phyloP scores from a whole-genome alignment of 2,888 invertebrate species.

The Oscheius sp. region DNA sequence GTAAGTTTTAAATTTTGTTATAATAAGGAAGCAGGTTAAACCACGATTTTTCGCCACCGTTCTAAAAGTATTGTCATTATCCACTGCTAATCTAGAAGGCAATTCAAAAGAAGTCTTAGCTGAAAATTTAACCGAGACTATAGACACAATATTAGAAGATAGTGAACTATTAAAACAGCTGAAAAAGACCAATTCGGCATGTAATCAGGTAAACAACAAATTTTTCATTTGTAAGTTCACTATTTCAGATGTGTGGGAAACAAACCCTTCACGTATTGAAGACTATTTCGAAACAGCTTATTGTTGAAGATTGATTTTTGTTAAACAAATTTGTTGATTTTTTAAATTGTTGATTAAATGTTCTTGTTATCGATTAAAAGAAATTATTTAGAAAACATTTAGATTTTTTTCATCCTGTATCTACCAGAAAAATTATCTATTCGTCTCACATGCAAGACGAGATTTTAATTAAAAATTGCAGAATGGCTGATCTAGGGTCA shows the following conservation, averaged over 20 bases:
- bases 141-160: constrained; percentile 14
- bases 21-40: constrained; percentile 31
- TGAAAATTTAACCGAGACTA: neutral
- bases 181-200: constrained; percentile 27
- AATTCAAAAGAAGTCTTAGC: neutral
- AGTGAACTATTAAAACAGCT: constrained; percentile 16
- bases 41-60: constrained; percentile 52
- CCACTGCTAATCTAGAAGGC: neutral
- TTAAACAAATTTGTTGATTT: constrained; percentile 7
- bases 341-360: constrained; percentile 17
- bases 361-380: neutral
- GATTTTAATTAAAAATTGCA: neutral
- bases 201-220: constrained; percentile 8
- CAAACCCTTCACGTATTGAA: constrained; percentile 12
- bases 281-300: constrained; percentile 3
- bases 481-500: constrained; percentile 56
- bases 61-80: constrained; percentile 34
- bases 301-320: neutral
- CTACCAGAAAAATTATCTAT: neutral
- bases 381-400: no score
- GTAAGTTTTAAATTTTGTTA: neutral
- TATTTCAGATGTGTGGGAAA: constrained; percentile 23
- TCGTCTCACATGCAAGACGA: neutral
- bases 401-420: no score
- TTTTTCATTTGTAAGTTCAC: neutral